phyloP scores from a whole-genome alignment of 1,140 invertebrate species.

The Platorchestia sp. region DNA sequence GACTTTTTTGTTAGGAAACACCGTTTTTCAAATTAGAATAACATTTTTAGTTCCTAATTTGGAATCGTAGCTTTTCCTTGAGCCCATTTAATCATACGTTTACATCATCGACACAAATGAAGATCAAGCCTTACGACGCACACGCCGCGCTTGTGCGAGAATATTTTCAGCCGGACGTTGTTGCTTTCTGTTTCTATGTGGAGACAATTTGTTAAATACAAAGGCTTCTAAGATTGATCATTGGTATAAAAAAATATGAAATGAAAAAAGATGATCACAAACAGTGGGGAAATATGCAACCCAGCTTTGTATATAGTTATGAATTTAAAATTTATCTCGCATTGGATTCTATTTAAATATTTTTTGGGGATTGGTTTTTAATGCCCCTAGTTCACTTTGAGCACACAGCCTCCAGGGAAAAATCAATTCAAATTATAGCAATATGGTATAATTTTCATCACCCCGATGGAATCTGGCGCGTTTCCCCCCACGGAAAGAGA shows the following conservation, averaged over 20 bases:
- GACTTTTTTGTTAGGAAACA: neutral
- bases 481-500: neutral
- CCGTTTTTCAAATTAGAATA: neutral
- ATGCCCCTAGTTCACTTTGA: neutral
- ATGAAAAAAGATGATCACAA: neutral
- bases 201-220: neutral
- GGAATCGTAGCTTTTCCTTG: neutral
- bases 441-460: neutral
- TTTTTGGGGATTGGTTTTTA: neutral
- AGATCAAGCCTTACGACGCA: neutral
- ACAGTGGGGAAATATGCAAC: neutral
- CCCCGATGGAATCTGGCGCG: neutral
- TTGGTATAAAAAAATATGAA: neutral
- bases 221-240: neutral
- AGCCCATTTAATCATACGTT: neutral
- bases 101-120: neutral
- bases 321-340: neutral
- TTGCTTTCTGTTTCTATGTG: too few species aligned
- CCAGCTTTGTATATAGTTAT: neutral
- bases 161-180: too few species aligned
- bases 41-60: neutral
- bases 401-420: neutral
- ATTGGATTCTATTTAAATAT: too few species aligned
- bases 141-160: too few species aligned
- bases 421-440: neutral